phyloP scores from a whole-genome alignment of 1,140 invertebrate genomes.

The Lysiphlebus fabarum region DNA sequence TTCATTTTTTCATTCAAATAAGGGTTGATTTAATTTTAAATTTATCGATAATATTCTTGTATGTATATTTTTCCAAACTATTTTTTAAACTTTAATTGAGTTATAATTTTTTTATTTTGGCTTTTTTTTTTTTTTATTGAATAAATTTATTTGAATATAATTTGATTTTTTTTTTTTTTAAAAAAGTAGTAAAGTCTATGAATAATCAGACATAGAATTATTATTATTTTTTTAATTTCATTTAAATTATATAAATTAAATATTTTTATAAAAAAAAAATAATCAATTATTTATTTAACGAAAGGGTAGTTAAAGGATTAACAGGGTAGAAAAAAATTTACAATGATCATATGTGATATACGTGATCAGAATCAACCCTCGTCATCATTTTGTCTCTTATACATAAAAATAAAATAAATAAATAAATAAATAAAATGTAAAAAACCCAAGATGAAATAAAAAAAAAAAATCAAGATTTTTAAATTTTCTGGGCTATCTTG shows the following conservation, averaged over 20 bases:
- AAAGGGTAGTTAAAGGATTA: neutral
- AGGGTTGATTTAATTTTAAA: neutral
- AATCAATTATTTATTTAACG: neutral
- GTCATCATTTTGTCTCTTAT: conserved; percentile 39
- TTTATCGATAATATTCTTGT: neutral
- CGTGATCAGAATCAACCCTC: conserved; percentile 50
- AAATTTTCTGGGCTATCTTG: conserved; percentile 46
- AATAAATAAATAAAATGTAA: conserved; percentile 1
- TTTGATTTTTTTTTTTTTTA: no score
- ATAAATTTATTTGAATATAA: no score
- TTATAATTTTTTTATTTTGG: no score
- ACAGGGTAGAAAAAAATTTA: conserved; percentile 6
- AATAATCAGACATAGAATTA: no score
- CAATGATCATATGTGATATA: conserved; percentile 31
- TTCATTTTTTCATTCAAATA: conserved; percentile 12
- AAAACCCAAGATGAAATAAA: conserved; percentile 8
- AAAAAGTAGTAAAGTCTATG: no score
- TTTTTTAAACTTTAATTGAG: neutral
- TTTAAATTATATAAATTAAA: no score
- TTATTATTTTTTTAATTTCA: no score
- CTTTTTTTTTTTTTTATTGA: no score
- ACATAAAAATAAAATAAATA: conserved; percentile 23
- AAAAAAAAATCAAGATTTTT: conserved; percentile 39
- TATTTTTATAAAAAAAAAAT: no score
- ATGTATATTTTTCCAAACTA: neutral